Evolutionary conservation across 1,140 invertebrate species (phyloP), one percentile per base, ranked within the genome.

Genomic region (Choristoneura fumiferana): DNA sequence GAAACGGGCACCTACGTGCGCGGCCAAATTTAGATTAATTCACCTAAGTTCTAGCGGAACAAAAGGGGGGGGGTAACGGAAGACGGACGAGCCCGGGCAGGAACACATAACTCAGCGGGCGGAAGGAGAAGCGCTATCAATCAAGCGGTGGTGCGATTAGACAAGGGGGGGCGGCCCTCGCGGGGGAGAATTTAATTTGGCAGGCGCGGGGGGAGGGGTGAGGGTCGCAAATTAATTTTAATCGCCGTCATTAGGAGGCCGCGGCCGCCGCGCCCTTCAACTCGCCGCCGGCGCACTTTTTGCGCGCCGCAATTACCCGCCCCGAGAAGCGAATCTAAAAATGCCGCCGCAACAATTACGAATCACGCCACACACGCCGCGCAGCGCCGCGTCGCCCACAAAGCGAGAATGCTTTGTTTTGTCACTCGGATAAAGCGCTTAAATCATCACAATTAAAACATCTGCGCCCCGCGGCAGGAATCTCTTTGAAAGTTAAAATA

Each of bases 221-320:
- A n/a, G n/a, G n/a, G 62, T 74, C 69, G 73, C 73, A 76, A 83
- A 85, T 85, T 84, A 81, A 85, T 85, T 81, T 81, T 85, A 81
- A 85, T 85, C 76, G 75, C 62, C 71, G 72, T 83, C 76, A 85
- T 85, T 85, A 84, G 74, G 71, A 52, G 36, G 43, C n/a, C n/a
- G n/a, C 40, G 33, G 4, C 45, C 39, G 5, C 55, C 54, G 53
- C 52, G 57, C 33, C 62, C 58, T 65, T 65, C 67, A 69, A 65
- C 57, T 65, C 59, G 63, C 63, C 67, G 67, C 58, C 52, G n/a
- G 37, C 14, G 37, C 14, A 13, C 54, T 65, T 65, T 69, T 69
- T 62, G 60, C 52, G n/a, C 40, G 22, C 53, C 13, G 53, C 54
- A 36, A 18, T 12, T 54, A 54, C 36, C 12, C 33, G 10, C 14